Evolutionary conservation across 2,888 invertebrate species (phyloP).

Genomic region (Carpatolechia fugitivella): DNA sequence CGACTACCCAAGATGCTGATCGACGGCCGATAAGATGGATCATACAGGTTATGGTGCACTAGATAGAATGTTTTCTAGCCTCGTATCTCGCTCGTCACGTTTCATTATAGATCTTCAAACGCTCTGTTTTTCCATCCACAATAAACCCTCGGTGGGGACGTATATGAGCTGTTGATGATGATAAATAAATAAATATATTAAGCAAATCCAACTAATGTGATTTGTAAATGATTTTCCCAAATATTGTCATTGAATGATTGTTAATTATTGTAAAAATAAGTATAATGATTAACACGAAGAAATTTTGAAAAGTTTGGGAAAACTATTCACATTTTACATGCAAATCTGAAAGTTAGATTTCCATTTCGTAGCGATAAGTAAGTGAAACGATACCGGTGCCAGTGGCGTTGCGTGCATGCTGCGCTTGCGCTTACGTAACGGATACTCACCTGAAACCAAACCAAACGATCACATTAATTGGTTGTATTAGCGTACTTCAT

Average conservation of each 20-base stretch:
- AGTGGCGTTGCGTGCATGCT: slow-evolving; percentile 24
- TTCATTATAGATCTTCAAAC: background rate
- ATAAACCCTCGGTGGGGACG: too few species aligned
- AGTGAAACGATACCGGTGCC: slow-evolving; percentile 35
- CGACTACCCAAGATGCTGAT: slow-evolving; percentile 6
- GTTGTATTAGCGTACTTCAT: slow-evolving; percentile 21
- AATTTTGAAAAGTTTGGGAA: too few species aligned
- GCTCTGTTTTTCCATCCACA: too few species aligned
- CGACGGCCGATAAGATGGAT: slow-evolving; percentile 7
- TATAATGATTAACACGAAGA: too few species aligned
- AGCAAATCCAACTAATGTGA: too few species aligned
- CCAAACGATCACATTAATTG: slow-evolving; percentile 33
- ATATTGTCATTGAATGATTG: too few species aligned
- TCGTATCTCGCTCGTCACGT: background rate
- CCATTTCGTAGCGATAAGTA: slow-evolving; percentile 24
- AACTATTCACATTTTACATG: background rate
- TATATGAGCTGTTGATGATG: too few species aligned
- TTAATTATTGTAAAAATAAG: too few species aligned
- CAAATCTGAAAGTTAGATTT: slow-evolving; percentile 18
- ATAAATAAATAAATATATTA: too few species aligned
- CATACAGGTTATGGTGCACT: background rate
- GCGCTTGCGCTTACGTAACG: slow-evolving; percentile 41
- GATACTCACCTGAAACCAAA: slow-evolving; percentile 54
- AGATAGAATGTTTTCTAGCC: background rate
- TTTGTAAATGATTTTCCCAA: too few species aligned